Conservation (phyloP, 2,888 invertebrate genomes). For the Stenolophus ochropezus region DNA sequence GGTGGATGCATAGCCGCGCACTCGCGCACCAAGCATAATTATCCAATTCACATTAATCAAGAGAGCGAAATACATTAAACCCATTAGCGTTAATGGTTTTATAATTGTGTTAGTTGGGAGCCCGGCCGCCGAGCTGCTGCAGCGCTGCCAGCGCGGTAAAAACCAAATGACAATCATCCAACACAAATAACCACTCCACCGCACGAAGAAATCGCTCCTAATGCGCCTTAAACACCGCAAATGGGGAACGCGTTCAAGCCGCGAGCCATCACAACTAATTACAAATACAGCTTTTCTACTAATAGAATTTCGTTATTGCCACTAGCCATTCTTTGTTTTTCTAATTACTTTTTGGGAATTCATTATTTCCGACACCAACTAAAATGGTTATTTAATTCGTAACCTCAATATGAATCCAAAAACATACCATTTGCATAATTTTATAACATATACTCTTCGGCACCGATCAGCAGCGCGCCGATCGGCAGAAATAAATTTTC, state of each 20-base stretch:
- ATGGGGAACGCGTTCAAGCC: neutral
- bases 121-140: slow-evolving; percentile 27
- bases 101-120: slow-evolving; percentile 57
- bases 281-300: neutral
- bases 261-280: neutral
- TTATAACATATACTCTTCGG: too few species aligned
- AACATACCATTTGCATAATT: too few species aligned
- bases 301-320: neutral
- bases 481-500: too few species aligned
- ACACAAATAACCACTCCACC: neutral
- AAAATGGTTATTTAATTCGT: too few species aligned
- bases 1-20: slow-evolving; percentile 41
- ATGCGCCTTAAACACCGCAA: slow-evolving; percentile 13
- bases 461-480: too few species aligned
- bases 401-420: too few species aligned
- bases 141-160: slow-evolving; percentile 4
- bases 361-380: too few species aligned
- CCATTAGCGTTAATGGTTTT: slow-evolving; percentile 59
- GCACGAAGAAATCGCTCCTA: neutral
- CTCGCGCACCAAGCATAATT: slow-evolving; percentile 50
- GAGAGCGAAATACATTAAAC: slow-evolving; percentile 56
- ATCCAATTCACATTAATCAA: slow-evolving; percentile 59
- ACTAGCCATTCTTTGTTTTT: neutral
- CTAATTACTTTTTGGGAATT: too few species aligned
- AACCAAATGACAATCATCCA: slow-evolving; percentile 36